These are phyloP conservation scores for Tribolium freemani DNA, from an alignment of 2,888 invertebrate genomes.

Conservation along the genomic window DNA sequence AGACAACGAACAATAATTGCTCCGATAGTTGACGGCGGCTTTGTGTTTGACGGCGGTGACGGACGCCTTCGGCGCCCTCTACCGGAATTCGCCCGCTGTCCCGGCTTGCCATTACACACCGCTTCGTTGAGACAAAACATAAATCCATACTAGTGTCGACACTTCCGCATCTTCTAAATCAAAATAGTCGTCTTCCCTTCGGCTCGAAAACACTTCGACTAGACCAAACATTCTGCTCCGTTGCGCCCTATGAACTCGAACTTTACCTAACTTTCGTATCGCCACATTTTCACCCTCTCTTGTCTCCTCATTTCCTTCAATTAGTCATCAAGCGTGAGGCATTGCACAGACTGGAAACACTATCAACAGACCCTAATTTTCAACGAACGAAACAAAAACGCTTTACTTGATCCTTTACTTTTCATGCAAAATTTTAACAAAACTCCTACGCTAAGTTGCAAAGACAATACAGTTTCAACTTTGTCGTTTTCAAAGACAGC, in stretches of 20 bases:
- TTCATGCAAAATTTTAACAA: too few species aligned
- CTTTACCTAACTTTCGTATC: slow-evolving; percentile 62
- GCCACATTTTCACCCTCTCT: slow-evolving; percentile 51
- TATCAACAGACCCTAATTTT: slow-evolving; percentile 2
- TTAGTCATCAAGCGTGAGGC: slow-evolving; percentile 42
- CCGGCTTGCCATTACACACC: slow-evolving; percentile 49
- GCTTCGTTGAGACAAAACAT: slow-evolving; percentile 61
- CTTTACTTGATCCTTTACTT: neutral
- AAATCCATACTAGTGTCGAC: slow-evolving; percentile 62
- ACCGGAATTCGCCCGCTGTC: slow-evolving; percentile 53
- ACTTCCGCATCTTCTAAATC: slow-evolving; percentile 65
- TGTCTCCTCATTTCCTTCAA: slow-evolving; percentile 49
- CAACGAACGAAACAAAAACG: neutral
- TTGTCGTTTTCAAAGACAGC: too few species aligned
- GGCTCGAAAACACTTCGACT: slow-evolving; percentile 59
- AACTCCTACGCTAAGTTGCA: too few species aligned
- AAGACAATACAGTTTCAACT: too few species aligned
- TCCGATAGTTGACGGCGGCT: slow-evolving; percentile 60
- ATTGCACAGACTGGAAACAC: slow-evolving; percentile 8
- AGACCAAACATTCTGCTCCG: slow-evolving; percentile 64
- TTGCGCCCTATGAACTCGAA: slow-evolving; percentile 61
- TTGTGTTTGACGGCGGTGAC: slow-evolving; percentile 57
- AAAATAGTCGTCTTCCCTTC: slow-evolving; percentile 60
- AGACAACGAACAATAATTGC: slow-evolving; percentile 60
- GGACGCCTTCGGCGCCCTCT: slow-evolving; percentile 49